A percentile compares a stretch with the other conserved stretches of the same genome.
These are phyloP conservation scores for Deroplatys truncata DNA, from an alignment of 2,888 invertebrate genomes.

Conservation along the genomic window DNA sequence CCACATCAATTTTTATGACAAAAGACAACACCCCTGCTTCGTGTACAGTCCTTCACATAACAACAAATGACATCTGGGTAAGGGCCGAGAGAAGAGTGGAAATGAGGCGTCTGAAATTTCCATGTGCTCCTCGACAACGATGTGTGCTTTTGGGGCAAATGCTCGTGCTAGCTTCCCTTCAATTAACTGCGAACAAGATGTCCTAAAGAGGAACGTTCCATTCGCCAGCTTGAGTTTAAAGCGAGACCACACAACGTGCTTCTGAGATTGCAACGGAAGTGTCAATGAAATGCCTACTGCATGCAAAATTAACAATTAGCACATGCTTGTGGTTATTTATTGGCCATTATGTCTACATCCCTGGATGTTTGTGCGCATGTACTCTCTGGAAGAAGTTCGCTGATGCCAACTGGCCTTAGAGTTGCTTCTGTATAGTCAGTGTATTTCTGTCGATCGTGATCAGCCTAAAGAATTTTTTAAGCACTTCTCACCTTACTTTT, in stretches of 20 bases:
- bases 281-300: no score
- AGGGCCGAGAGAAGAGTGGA: background rate
- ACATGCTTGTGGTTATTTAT: no score
- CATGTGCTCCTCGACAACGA: background rate
- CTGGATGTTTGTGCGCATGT: no score
- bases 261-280: no score
- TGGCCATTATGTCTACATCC: rapidly evolving
- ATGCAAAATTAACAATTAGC: no score
- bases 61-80: background rate
- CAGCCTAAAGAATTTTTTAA: no score
- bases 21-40: background rate
- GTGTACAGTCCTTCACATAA: background rate
- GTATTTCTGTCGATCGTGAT: no score
- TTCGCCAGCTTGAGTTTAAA: background rate
- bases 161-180: background rate
- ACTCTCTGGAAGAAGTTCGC: no score
- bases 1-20: background rate
- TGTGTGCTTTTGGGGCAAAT: background rate
- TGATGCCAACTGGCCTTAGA: no score
- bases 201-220: background rate
- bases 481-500: no score
- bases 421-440: no score
- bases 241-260: background rate
- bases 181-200: background rate
- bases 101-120: background rate